Percentiles rank a stretch among this genome's conserved stretches.
Conservation (phyloP, 2,113 vertebrate species). For the Delphinus delphis region DNA sequence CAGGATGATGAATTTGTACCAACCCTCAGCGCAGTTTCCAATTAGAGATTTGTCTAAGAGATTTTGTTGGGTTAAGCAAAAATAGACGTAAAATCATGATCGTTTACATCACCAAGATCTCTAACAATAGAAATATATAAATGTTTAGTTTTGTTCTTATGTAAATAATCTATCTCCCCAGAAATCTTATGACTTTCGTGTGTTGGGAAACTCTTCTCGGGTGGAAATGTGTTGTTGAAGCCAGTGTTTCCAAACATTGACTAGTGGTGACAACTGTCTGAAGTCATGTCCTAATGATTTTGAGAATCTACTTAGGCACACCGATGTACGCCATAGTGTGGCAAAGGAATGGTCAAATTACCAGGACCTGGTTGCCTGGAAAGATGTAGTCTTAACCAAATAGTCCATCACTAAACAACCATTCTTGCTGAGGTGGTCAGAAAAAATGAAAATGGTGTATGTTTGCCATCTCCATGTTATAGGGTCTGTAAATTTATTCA, state of each 20-base stretch:
- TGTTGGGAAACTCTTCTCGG: not conserved
- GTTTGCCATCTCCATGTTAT: not conserved
- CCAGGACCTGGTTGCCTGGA: not conserved
- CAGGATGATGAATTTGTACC: not conserved
- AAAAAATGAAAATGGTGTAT: not conserved
- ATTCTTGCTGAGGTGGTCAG: not conserved
- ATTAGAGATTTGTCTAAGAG: not conserved
- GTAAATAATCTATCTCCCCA: not conserved
- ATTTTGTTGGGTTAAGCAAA: not conserved
- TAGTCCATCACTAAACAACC: not conserved
- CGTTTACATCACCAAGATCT: not conserved
- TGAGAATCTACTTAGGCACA: not conserved
- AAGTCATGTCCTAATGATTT: not conserved
- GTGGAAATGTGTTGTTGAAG: not conserved
- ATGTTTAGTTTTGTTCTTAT: not conserved
- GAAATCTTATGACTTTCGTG: not conserved
- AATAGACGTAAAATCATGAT: not conserved
- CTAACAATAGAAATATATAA: not conserved
- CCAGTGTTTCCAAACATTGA: not conserved
- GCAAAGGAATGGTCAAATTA: not conserved
- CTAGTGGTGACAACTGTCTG: not conserved
- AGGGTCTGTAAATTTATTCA: not conserved
- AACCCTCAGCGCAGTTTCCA: not conserved
- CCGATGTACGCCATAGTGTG: not conserved
- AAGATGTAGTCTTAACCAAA: not conserved